These are phyloP conservation scores for Conistra vaccinii DNA, from an alignment of 2,888 invertebrate species.

Conservation along the genomic window DNA sequence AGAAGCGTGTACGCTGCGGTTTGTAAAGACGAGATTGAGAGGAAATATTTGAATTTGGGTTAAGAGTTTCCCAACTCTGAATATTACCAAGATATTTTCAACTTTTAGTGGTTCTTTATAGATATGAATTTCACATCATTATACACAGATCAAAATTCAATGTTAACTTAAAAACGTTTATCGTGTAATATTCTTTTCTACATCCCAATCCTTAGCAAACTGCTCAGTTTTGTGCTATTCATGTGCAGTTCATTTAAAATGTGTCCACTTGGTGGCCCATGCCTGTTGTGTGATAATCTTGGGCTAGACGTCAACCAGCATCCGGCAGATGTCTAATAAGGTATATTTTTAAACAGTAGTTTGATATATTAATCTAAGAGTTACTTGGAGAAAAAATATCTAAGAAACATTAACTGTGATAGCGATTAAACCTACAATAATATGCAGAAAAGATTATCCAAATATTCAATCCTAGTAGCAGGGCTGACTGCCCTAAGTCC, in stretches of 20 bases:
- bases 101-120: neutral
- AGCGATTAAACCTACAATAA: neutral
- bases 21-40: slow-evolving; percentile 29
- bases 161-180: no score
- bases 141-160: no score
- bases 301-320: neutral
- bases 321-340: slow-evolving; percentile 10
- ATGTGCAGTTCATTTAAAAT: neutral
- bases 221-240: neutral
- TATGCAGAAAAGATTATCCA: neutral
- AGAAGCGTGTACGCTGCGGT: slow-evolving; percentile 51
- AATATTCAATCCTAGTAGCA: neutral
- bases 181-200: neutral
- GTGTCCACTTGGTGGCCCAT: neutral
- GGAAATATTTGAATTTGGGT: neutral
- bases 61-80: neutral
- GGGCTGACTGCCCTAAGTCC: slow-evolving; percentile 38
- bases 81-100: neutral
- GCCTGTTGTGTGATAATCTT: neutral
- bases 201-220: neutral
- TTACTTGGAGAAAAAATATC: neutral
- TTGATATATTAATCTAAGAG: neutral
- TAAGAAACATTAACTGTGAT: neutral
- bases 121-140: no score
- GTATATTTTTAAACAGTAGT: neutral